A percentile compares a stretch with the other conserved stretches of the same genome.
Conservation (phyloP, 1,140 invertebrate genomes). For the Leucophenga varia region DNA sequence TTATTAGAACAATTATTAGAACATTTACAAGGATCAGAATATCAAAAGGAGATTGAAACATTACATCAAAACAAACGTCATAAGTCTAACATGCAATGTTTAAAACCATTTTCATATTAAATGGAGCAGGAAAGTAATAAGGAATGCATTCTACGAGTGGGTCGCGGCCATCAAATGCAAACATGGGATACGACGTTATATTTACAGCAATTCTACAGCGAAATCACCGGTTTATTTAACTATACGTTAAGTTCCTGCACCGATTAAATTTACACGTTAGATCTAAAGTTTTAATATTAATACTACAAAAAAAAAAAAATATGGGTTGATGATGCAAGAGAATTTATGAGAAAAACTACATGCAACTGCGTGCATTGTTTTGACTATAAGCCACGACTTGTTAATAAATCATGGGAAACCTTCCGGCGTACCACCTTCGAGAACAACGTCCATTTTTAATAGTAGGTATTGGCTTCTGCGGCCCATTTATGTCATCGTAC, state of each 20-base stretch:
- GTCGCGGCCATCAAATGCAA: neutral
- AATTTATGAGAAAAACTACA: slow-evolving; percentile 1
- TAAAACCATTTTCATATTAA: slow-evolving; percentile 3
- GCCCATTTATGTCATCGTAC: too few relatives aligned
- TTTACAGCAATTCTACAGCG: slow-evolving; percentile 3
- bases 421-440: too few relatives aligned
- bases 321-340: slow-evolving; percentile 9
- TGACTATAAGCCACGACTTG: too few relatives aligned
- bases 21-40: neutral
- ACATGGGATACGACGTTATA: neutral
- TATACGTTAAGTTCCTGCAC: slow-evolving; percentile 5
- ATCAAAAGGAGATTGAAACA: too few relatives aligned
- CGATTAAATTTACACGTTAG: slow-evolving; percentile 2
- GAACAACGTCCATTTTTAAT: too few relatives aligned
- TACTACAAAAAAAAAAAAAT: slow-evolving; percentile 2
- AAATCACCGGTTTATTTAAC: neutral
- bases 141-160: neutral
- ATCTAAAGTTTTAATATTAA: neutral
- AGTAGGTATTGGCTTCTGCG: too few relatives aligned
- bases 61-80: too few relatives aligned
- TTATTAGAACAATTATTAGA: too few relatives aligned
- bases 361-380: slow-evolving; percentile 6
- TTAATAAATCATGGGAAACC: too few relatives aligned
- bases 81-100: too few relatives aligned
- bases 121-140: neutral